Conservation (phyloP, 2,113 vertebrate species). For the Pygoscelis adeliae region DNA sequence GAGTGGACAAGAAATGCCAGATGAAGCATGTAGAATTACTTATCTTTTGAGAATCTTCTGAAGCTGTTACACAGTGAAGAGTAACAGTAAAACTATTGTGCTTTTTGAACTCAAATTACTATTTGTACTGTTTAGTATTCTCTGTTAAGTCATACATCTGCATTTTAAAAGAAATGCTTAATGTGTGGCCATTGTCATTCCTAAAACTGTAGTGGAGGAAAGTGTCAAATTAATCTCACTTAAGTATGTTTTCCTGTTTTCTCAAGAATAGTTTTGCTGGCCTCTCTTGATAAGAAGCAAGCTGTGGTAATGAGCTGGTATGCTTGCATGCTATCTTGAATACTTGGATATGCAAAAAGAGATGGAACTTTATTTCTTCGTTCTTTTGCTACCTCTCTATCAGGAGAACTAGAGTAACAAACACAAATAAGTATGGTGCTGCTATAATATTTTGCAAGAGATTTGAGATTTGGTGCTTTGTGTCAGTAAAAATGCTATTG, state of each 20-base stretch:
- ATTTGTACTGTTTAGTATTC: neutral
- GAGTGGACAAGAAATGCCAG: neutral
- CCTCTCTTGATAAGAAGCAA: conserved; percentile 25
- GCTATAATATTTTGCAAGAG: neutral
- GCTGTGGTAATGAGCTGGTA: neutral
- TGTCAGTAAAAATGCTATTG: neutral
- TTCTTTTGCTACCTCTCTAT: neutral
- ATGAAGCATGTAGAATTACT: neutral
- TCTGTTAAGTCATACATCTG: neutral
- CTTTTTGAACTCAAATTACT: neutral
- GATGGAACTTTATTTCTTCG: neutral
- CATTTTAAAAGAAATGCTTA: neutral
- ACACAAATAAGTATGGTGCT: neutral
- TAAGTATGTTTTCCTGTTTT: conserved; percentile 39
- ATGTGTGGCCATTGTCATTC: neutral
- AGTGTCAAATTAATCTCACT: conserved; percentile 22
- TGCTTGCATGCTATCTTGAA: neutral
- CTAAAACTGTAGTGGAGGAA: neutral
- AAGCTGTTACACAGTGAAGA: neutral
- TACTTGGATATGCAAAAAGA: neutral
- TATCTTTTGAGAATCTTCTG: neutral
- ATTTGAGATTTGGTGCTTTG: neutral
- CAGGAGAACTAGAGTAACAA: neutral
- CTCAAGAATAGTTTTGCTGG: conserved; percentile 2
- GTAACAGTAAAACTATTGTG: neutral